phyloP scores from a whole-genome alignment of 2,888 invertebrate species.

The Lepidocyrtoides sp. region DNA sequence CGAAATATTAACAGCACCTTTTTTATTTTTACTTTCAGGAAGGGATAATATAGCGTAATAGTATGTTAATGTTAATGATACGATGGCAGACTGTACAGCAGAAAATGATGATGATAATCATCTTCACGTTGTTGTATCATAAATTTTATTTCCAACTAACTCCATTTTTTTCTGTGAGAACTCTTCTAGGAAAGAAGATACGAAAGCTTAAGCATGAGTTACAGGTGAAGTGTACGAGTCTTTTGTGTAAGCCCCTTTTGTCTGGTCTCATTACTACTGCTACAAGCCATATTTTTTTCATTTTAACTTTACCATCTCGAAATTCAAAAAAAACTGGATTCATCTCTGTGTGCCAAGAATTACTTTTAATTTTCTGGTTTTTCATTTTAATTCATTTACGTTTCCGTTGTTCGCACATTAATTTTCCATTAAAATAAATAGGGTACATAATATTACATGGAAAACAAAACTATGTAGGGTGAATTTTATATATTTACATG shows the following conservation, averaged over 20 bases:
- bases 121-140: conserved; percentile 50
- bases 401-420: conserved; percentile 18
- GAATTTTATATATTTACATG: too few species aligned
- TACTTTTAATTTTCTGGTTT: neutral
- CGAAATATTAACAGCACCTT: conserved; percentile 29
- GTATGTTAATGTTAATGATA: neutral
- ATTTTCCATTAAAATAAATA: conserved; percentile 22
- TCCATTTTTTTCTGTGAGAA: neutral
- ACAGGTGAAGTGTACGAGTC: neutral
- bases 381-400: conserved; percentile 21
- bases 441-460: neutral
- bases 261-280: neutral
- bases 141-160: conserved; percentile 32
- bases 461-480: neutral
- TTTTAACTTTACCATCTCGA: too few species aligned
- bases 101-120: conserved; percentile 44
- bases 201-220: neutral
- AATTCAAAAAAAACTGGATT: neutral
- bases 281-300: too few species aligned
- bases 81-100: neutral
- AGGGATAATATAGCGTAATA: neutral
- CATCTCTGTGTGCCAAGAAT: neutral
- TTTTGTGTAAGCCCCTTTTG: neutral
- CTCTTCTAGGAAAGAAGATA: conserved; percentile 4
- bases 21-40: conserved; percentile 23